Evolutionary conservation across 2,888 invertebrate genomes (phyloP), one percentile per base, ranked within the genome.

Genomic region (Netelia virgata): DNA sequence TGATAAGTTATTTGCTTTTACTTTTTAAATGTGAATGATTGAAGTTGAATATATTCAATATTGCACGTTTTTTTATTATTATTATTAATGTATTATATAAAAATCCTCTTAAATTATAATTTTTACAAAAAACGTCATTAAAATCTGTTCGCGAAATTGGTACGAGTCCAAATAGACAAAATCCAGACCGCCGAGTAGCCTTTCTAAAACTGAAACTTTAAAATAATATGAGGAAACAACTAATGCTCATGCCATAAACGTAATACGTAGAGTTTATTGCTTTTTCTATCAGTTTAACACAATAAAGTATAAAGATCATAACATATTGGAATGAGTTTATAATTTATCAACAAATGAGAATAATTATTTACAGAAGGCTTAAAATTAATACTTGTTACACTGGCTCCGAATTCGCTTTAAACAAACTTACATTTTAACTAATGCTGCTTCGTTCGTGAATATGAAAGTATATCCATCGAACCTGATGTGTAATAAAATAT

Each of bases 301-400:
- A 74, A 75, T 36, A 84, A 74, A 78, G 73, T 64, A 64, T 68
- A 78, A 20, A 50, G 53, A 61, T 74, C 63, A 43, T 55, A 55
- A 70, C 18, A 68, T 47, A 68, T 47, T 78, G 82, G 78, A 84
- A 78, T 78, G 78, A 77, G 69, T 64, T 70, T 70, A 28, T 28
- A 84, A 82, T 70, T 78, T 78, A 82, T 78, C 64, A 64, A 74
- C 61, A 63, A 80, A 80, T 55, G 18, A 69, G 53, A 78, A 64
- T 78, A 70, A 82, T 82, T 78, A 63, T 70, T 63, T 70, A 84
- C 53, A 78, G 55, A 59, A 72, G 63, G 18, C 69, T 84, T 74
- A 74, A 69, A 63, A 78, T 69, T 82, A 82, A 84, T 82, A 84
- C 84, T 84, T 63, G 82, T 78, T 73, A 75, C 55, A 74, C 70